Base-by-base conservation (phyloP, 2,888 invertebrate species). In the Andrena chrysosceles region DNA sequence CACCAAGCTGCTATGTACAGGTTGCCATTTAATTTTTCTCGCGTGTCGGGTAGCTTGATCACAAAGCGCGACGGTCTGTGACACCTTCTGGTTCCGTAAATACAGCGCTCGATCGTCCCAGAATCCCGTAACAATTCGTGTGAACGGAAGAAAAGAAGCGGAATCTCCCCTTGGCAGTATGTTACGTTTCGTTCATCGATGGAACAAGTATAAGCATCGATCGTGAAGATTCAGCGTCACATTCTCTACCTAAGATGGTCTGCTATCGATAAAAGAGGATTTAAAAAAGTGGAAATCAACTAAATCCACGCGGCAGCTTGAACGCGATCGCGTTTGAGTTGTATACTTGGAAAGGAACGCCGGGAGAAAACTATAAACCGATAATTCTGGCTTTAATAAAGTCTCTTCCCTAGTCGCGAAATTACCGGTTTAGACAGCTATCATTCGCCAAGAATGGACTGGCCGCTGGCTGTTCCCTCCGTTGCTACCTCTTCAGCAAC, bases 1-100 rank as follows among this genome's bases (percentile, higher is more conserved):
- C 64, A 81, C 64, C 82, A 87, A 88, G 85, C 86, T 78, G 52
- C 66, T 89, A 89, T 89, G 71, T 89, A 89, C 89, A 89, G 59
- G 60, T 82, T 83, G 72, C 75, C 77, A 49, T 59, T 78, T 63
- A 33, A 66, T 42, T 77, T 20, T 59, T 66, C 20, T 26, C 26
- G 26, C 49, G 52, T 35, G 29, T 23, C 35, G 35, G 33, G 33
- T 33, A 35, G 16, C 31, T 67, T 67, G 48, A 4, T 67, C 35
- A 16, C 33, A 31, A 31, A 29, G 48, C 31, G 64, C 31, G 33
- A 16, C 70, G 31, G 23, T 20, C 29, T 16, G 23, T 8, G 10
- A 49, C 20, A 7, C 5, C 33, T 20, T 60, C 52, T n/a, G 23
- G 42, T 49, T 6, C 31, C 31, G n/a, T 23, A 48, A 77, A 71